These are phyloP conservation scores for Ceratina calcarata DNA, from an alignment of 1,140 invertebrate species.

Conservation along the genomic window DNA sequence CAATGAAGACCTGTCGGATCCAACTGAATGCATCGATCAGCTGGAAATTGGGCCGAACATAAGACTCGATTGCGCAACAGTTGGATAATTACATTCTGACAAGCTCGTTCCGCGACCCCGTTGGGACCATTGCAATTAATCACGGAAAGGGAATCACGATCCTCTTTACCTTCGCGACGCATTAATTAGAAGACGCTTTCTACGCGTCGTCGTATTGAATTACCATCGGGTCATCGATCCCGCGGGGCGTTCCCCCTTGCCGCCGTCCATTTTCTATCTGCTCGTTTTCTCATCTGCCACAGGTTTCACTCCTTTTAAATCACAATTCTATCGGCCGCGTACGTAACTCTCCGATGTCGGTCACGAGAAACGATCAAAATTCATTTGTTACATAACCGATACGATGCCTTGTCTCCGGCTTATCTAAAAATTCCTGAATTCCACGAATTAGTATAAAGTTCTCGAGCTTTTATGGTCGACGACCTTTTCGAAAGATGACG, in stretches of 20 bases:
- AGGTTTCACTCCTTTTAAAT: constrained; percentile 63
- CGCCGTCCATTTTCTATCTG: constrained; percentile 34
- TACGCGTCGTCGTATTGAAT: constrained; percentile 62
- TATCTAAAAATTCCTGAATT: no score
- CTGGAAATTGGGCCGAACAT: background rate
- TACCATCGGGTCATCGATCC: constrained; percentile 44
- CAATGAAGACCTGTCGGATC: background rate
- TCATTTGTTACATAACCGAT: constrained; percentile 12
- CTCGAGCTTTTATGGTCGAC: background rate
- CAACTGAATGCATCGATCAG: background rate
- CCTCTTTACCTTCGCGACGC: constrained; percentile 23
- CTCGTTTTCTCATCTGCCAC: constrained; percentile 53
- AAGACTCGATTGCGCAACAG: constrained; percentile 6
- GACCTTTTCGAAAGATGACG: background rate
- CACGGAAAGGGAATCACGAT: background rate
- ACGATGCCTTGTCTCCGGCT: no score
- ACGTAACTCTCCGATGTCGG: constrained; percentile 34
- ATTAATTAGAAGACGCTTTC: constrained; percentile 62
- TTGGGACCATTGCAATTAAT: constrained; percentile 18
- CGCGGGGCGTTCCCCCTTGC: constrained; percentile 42
- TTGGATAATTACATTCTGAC: background rate
- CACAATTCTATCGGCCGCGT: constrained; percentile 42
- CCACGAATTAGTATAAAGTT: no score
- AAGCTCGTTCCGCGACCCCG: background rate
- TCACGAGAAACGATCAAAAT: constrained; percentile 18